Percentiles rank a stretch among this genome's conserved stretches.
Conservation (phyloP, 2,113 vertebrate genomes). For the Baryphthengus martii region DNA sequence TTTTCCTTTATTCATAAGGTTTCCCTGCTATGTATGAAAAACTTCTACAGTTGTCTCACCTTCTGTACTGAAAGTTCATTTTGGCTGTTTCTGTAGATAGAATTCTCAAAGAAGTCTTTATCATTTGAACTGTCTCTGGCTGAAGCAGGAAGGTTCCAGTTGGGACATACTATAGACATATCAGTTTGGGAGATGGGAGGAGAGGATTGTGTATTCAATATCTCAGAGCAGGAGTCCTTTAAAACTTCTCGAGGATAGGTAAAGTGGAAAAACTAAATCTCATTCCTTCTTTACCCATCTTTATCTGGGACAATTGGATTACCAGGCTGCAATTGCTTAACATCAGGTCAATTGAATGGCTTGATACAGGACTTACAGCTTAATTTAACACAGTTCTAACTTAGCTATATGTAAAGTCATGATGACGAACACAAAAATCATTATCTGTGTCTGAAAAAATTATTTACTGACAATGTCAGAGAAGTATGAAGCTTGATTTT, state of each 20-base stretch:
- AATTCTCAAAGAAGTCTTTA: not conserved
- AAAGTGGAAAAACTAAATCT: not conserved
- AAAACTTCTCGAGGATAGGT: not conserved
- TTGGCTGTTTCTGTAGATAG: not conserved
- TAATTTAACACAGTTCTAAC: not conserved
- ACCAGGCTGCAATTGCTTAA: not conserved
- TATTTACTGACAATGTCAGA: not conserved
- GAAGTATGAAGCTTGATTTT: not conserved
- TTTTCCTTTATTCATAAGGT: not conserved
- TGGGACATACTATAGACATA: not conserved
- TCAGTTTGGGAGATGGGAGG: not conserved
- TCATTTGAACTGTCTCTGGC: not conserved
- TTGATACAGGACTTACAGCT: not conserved
- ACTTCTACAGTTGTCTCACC: not conserved
- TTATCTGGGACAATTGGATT: not conserved
- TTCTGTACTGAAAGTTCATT: not conserved
- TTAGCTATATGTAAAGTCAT: not conserved
- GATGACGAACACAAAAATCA: not conserved
- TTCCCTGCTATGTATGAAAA: not conserved
- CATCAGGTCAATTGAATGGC: not conserved
- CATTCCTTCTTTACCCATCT: not conserved
- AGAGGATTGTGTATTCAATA: not conserved
- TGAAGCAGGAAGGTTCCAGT: not conserved
- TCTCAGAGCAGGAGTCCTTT: not conserved
- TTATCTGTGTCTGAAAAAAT: not conserved